Percentiles rank a stretch among this genome's conserved stretches.
These are phyloP conservation scores for Acromyrmex charruanus DNA, from an alignment of 1,140 invertebrate genomes.

Conservation along the genomic window DNA sequence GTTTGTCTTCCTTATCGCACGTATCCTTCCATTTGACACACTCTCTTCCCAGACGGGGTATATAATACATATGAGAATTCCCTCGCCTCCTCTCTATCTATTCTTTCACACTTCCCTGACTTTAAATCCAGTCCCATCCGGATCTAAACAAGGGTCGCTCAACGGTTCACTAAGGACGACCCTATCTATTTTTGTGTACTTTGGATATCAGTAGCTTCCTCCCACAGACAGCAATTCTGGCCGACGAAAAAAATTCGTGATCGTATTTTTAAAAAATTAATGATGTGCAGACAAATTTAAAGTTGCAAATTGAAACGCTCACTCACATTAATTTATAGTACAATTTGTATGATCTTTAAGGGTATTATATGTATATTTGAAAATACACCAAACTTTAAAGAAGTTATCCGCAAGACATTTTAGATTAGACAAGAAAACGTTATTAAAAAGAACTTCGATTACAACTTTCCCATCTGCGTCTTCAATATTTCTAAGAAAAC, in stretches of 20 bases:
- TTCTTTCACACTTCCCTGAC: slow-evolving; percentile 50
- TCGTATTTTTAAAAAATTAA: slow-evolving; percentile 5
- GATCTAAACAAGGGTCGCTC: slow-evolving; percentile 44
- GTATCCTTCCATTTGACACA: slow-evolving; percentile 54
- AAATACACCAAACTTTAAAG: slow-evolving; percentile 9
- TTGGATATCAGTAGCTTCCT: background rate
- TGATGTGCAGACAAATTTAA: background rate
- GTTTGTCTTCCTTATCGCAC: slow-evolving; percentile 73
- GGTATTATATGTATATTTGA: slow-evolving; percentile 6
- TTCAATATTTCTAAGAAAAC: slow-evolving; percentile 42
- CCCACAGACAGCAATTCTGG: background rate
- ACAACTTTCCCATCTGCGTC: slow-evolving; percentile 21
- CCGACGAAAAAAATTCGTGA: background rate
- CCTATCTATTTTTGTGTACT: slow-evolving; percentile 27
- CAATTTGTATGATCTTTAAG: slow-evolving; percentile 41
- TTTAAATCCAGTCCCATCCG: slow-evolving; percentile 47
- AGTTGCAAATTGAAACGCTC: background rate
- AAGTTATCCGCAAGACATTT: slow-evolving; percentile 5
- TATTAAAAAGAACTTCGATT: slow-evolving; percentile 38
- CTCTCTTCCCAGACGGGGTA: slow-evolving; percentile 34
- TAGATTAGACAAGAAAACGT: slow-evolving; percentile 38
- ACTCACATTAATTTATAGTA: background rate
- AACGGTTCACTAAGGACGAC: slow-evolving; percentile 27
- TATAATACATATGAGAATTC: slow-evolving; percentile 59
- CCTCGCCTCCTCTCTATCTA: slow-evolving; percentile 40